Conservation (phyloP, 2,113 vertebrate genomes). For the Pseudois nayaur region DNA sequence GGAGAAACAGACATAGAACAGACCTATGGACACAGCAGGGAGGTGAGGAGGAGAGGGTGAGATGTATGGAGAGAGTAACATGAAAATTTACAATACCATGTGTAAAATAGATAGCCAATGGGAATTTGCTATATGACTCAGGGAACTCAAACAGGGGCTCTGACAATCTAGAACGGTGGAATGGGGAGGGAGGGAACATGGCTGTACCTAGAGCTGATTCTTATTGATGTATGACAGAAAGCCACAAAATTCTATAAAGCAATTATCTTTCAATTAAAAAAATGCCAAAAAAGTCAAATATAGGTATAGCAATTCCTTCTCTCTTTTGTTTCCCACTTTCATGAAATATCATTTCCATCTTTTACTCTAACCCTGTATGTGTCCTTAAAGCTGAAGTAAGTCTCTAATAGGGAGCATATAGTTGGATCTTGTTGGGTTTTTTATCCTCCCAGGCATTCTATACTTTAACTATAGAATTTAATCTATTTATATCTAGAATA, state of each 20-base stretch:
- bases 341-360: neutral
- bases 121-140: neutral
- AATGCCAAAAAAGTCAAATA: neutral
- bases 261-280: neutral
- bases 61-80: neutral
- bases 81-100: neutral
- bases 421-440: neutral
- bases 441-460: neutral
- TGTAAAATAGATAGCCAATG: neutral
- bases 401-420: neutral
- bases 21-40: neutral
- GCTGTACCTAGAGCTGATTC: neutral
- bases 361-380: neutral
- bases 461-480: neutral
- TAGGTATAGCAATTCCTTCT: neutral
- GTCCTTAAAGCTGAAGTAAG: neutral
- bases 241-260: neutral
- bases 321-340: neutral
- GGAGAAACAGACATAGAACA: neutral
- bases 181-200: neutral
- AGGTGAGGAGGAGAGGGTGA: neutral
- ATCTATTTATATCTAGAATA: neutral
- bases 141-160: neutral
- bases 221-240: neutral
- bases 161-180: neutral